Evolutionary conservation across 2,888 invertebrate species (phyloP), one percentile per base, ranked within the genome.

Genomic region (Agonopterix subpropinquella): DNA sequence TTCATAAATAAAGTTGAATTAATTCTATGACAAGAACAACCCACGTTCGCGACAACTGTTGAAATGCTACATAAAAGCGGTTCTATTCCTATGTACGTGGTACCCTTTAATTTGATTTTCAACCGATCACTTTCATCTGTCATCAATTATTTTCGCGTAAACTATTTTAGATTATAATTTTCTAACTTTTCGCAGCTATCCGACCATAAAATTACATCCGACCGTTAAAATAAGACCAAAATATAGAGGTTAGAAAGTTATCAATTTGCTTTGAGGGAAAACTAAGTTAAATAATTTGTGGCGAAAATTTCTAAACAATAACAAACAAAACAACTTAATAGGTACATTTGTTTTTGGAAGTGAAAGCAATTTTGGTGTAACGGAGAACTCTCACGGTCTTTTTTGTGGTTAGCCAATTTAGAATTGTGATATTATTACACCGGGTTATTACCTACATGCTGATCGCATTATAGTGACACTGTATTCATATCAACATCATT

Each of bases 381-480:
- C 51, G 47, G 47, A 52, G 57, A 52, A 56, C 59, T 70, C 67
- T 67, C 69, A 68, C 64, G 66, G 53, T 56, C 43, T 57, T 69
- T 69, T 74, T 77, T 77, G 65, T 65, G 62, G 60, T 57, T 55
- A 58, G 55, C 56, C 63, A 71, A 67, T 72, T 70, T 65, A 54
- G 53, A 49, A 52, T 54, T 51, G 51, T 58, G 61, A 68, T 54
- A 58, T 59, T 52, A 60, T 70, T 70, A 64, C 62, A 53, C 49
- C 13, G 51, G 45, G 52, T 62, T 59, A 60, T 60, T 53, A 61
- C 60, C 54, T 51, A 55, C 64, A 62, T 54, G 56, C 54, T 54
- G 59, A 58, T 64, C 62, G 73, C 73, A 75, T 80, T 70, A 74
- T 62, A 68, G 59, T 64, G 62, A 61, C 64, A 64, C 59, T 62